Evolutionary conservation across 2,888 invertebrate genomes (phyloP).

Genomic region (Volucella bombylans): DNA sequence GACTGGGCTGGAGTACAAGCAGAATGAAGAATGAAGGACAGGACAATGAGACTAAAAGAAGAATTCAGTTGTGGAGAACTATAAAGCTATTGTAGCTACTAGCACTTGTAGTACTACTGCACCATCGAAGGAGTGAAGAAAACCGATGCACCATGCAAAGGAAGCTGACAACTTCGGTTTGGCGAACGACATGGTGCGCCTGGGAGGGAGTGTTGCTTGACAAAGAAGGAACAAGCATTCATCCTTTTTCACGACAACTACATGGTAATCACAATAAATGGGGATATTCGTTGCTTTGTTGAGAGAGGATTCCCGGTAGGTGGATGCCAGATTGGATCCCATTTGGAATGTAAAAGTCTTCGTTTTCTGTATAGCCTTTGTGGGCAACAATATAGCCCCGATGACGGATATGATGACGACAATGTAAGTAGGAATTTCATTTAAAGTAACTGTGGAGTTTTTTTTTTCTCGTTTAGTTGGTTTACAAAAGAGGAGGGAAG

Average conservation of each 20-base stretch:
- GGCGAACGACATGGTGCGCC: neutral
- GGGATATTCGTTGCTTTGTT: constrained; percentile 65
- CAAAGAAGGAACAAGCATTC: constrained; percentile 36
- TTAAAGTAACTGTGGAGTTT: constrained; percentile 50
- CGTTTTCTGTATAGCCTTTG: constrained; percentile 18
- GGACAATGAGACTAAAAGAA: neutral
- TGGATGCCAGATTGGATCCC: constrained; percentile 61
- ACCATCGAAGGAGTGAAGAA: constrained; percentile 25
- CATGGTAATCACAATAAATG: constrained; percentile 73
- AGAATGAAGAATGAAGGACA: too few relatives aligned
- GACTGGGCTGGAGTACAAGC: too few relatives aligned
- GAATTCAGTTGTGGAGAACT: constrained; percentile 54
- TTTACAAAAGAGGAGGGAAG: neutral
- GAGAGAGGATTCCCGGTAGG: constrained; percentile 45
- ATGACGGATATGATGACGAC: constrained; percentile 68
- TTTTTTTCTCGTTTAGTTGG: neutral
- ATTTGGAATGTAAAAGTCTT: constrained; percentile 19
- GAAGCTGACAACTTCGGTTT: neutral
- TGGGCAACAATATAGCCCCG: constrained; percentile 46
- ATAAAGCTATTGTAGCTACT: constrained; percentile 44
- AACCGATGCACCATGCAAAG: constrained; percentile 41
- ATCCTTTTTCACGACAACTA: constrained; percentile 63
- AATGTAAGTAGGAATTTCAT: constrained; percentile 71
- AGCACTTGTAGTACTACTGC: neutral
- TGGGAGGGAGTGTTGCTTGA: neutral